Evolutionary conservation across 1,140 invertebrate species (phyloP), one percentile per base, ranked within the genome.

Genomic region (Drosophila navojoa): DNA sequence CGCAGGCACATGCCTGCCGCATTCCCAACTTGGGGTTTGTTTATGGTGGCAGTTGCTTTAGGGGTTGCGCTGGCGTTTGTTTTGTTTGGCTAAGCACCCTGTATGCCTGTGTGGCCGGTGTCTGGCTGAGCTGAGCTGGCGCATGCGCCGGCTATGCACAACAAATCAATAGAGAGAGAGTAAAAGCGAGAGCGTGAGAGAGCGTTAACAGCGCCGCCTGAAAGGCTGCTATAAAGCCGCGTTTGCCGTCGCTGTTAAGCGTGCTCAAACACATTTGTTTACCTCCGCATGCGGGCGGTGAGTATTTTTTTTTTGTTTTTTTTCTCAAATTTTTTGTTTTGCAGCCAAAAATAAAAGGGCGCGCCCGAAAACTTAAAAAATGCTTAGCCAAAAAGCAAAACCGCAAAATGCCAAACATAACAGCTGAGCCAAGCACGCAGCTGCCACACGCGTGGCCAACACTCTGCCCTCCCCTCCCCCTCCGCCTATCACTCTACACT

Each of bases 111-210:
- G 40, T 69, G 59, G 62, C 66, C 54, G 64, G 72, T 71, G 42
- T 69, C 66, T 63, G 71, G 44, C 59, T 38, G 35, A 68, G 75
- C 35, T 60, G 42, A 70, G 47, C 58, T 55, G 15, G 73, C 66
- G 76, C 64, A 55, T 87, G 82, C 84, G 81, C 82, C 59, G 50
- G 42, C 54, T 54, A 42, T 55, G 15, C 49, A 87, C 52, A 87
- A 87, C 81, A 79, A 82, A 86, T 87, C 82, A 72, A 87, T 86
- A 85, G 40, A 72, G 66, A 72, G 66, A 75, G 66, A 29, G 16
- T 5, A 9, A 15, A 7, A 15, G 6, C 10, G 40, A 53, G 54
- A 22, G 57, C 58, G 49, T 1, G 29, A 3, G 44, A 5, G 5
- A 15, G 16, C 6, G 47, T 69, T 81, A 81, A 86, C 81, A 85